Evolutionary conservation across 2,113 vertebrate species (phyloP), one percentile per base, ranked within the genome.

Genomic region (Erpornis zantholeuca): DNA sequence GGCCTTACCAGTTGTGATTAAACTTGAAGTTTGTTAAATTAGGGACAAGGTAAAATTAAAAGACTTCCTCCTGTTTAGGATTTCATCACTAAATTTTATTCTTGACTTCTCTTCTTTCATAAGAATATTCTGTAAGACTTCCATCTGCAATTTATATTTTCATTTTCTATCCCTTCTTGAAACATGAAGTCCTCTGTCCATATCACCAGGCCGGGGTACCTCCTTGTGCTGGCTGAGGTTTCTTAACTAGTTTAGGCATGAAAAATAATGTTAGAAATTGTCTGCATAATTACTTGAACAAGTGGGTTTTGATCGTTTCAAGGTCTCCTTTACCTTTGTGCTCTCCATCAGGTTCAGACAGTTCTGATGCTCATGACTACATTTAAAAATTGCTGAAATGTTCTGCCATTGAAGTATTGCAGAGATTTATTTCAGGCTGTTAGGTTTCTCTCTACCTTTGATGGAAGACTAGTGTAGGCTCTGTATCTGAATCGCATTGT

Each of bases 371-470:
- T 92, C 71, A 38, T 3, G 3, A 72, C 61, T 82, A 45, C 71
- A 69, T 91, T 95, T 87, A 47, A 90, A 65, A 95, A 82, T 91
- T 95, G 94, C 86, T 94, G 77, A 90, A 88, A 94, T 22, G 40
- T 80, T 82, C 93, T 91, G 54, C 52, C 59, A 40, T 78, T 95
- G 88, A 76, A 80, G 56, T 76, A 61, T 87, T 87, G 40, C 65
- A 85, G 91, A 81, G 82, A 88, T 93, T 91, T 96, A 88, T 97
- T 97, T 98, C 83, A 92, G 73, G 35, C 66, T 95, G 60, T 96
- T 91, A 84, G 64, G 66, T 96, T 88, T 95, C 54, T 95, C 72
- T 78, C 71, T 50, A 63, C 45, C 69, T 95, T 98, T 98, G 89
- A 96, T 90, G 92, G 94, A 96, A 90, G 79, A 64, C 61, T 89